These are phyloP conservation scores for Stomorhina lunata DNA, from an alignment of 2,888 invertebrate species.

Conservation along the genomic window DNA sequence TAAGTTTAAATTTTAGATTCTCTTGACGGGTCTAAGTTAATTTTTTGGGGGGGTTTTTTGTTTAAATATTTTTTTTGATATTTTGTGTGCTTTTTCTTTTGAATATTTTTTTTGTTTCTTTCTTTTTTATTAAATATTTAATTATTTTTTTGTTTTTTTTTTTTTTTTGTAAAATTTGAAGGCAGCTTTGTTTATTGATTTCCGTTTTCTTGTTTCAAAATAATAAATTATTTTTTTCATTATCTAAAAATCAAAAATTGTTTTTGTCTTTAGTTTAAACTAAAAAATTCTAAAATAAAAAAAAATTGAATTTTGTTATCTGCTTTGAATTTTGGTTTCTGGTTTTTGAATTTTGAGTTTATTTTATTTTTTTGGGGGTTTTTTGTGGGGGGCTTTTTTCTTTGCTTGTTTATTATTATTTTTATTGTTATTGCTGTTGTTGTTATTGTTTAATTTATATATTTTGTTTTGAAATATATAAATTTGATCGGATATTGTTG, in stretches of 20 bases:
- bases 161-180: slow-evolving; percentile 74
- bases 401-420: slow-evolving; percentile 53
- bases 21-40: background rate
- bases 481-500: slow-evolving; percentile 69
- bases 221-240: slow-evolving; percentile 66
- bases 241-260: slow-evolving; percentile 67
- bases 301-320: slow-evolving; percentile 60
- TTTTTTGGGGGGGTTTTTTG: background rate
- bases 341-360: slow-evolving; percentile 54
- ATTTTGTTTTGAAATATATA: slow-evolving; percentile 65
- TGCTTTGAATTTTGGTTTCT: slow-evolving; percentile 58
- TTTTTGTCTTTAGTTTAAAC: slow-evolving; percentile 28
- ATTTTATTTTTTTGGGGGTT: slow-evolving; percentile 58
- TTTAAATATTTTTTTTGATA: slow-evolving; percentile 63
- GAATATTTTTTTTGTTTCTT: slow-evolving; percentile 54
- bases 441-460: slow-evolving; percentile 70
- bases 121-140: slow-evolving; percentile 57
- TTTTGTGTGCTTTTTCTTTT: slow-evolving; percentile 73
- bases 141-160: slow-evolving; percentile 66
- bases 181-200: slow-evolving; percentile 79
- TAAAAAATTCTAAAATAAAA: slow-evolving; percentile 22
- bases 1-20: too few species aligned
- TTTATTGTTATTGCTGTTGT: slow-evolving; percentile 70
- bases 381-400: slow-evolving; percentile 67
- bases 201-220: slow-evolving; percentile 72